These are phyloP conservation scores for Lacanobia oleracea DNA, from an alignment of 2,888 invertebrate genomes.

Conservation along the genomic window DNA sequence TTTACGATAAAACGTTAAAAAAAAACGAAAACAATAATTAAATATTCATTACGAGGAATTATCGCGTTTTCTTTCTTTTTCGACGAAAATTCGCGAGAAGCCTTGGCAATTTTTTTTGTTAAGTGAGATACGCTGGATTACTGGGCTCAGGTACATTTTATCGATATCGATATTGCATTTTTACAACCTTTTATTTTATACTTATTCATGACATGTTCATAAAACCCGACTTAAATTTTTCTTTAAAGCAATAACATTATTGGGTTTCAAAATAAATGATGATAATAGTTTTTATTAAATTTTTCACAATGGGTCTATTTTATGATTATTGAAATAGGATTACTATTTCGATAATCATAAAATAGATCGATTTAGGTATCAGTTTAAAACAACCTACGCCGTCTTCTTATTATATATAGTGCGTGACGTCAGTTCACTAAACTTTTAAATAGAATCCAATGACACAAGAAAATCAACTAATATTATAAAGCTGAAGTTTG, in stretches of 20 bases:
- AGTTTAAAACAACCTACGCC: too few relatives aligned
- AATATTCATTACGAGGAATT: constrained; percentile 87
- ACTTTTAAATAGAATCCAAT: too few relatives aligned
- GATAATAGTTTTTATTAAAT: neutral
- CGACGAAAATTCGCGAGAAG: constrained; percentile 71
- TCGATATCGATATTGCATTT: constrained; percentile 69
- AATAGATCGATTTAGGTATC: too few relatives aligned
- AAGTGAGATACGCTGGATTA: constrained; percentile 63
- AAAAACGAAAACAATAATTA: constrained; percentile 84
- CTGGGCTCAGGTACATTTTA: constrained; percentile 43
- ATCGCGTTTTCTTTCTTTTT: constrained; percentile 79
- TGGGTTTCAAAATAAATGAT: neutral
- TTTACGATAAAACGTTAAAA: constrained; percentile 78
- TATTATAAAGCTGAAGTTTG: too few relatives aligned
- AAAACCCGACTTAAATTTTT: neutral
- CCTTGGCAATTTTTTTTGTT: constrained; percentile 71
- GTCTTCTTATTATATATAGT: too few relatives aligned
- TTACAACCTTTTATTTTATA: neutral
- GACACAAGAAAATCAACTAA: too few relatives aligned
- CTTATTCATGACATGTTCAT: constrained; percentile 3
- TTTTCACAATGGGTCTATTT: too few relatives aligned
- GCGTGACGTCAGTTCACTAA: neutral
- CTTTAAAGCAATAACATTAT: neutral
- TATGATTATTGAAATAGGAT: too few relatives aligned
- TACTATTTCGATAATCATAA: too few relatives aligned